Base-by-base conservation (phyloP, 2,797 vertebrate genomes). In the Thripadectes ignobilis region DNA sequence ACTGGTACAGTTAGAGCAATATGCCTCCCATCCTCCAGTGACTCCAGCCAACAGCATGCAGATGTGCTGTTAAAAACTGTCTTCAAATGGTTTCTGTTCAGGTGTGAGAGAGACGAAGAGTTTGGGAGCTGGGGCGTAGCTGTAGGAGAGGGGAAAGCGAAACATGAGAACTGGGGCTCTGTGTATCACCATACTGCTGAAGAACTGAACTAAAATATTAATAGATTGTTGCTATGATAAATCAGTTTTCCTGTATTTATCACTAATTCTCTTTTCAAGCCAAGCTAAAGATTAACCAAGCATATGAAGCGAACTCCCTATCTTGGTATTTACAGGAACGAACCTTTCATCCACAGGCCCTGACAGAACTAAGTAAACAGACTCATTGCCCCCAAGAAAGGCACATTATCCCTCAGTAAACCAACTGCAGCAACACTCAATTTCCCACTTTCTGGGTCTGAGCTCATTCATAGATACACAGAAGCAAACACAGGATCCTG, bases 351-450 rank as follows among this genome's bases (percentile, higher is more conserved):
- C 15, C 22, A 7, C 1, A 32, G 39, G 10, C 27, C 32, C 48
- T 59, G 68, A 24, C 38, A 83, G 27, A 73, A 26, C 14, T 7
- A 46, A 29, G 4, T 14, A 48, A 49, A 24, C 10, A 66, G 75
- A n/a, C 7, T 26, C 39, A 16, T 3, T 36, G 48, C 55, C 65
- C 55, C 34, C 43, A 23, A 16, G 27, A 12, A 58, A 66, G 38
- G 30, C 14, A 5, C 2, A 8, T 34, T 32, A 12, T 27, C 52
- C n/a, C 52, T 32, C 26, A 34, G 36, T 6, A 9, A 52, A 71
- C 29, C 27, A 51, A 11, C 14, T 2, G 6, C 36, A 48, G 68
- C 43, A 59, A 8, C 45, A 8, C 49, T 19, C 7, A 0, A 1
- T 18, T 77, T 80, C 77, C 62, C 43, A 9, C 41, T 39, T 2